Conservation (phyloP, 2,888 invertebrate species). For the Eupithecia abbreviata region DNA sequence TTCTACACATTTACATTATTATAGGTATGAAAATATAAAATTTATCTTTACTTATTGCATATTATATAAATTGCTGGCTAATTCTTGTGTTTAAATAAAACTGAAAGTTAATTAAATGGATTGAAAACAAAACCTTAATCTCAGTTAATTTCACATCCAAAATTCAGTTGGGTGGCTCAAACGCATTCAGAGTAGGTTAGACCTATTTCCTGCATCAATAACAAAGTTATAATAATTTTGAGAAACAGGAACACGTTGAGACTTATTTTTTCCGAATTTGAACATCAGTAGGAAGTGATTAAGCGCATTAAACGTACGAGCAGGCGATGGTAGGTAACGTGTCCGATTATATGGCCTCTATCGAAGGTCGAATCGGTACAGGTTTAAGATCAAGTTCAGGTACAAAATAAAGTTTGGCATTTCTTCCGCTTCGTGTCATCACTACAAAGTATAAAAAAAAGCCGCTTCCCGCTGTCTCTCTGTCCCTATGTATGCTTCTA, state of each 20-base stretch:
- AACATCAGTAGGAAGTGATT: slow-evolving; percentile 10
- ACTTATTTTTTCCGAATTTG: background rate
- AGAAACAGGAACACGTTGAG: background rate
- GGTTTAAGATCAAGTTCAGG: slow-evolving; percentile 37
- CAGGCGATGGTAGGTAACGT: slow-evolving; percentile 3
- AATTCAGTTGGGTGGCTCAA: background rate
- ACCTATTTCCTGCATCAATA: background rate
- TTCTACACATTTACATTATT: background rate
- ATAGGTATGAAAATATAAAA: background rate
- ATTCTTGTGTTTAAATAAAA: background rate
- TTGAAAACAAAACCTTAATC: too few species aligned
- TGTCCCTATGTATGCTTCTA: too few species aligned
- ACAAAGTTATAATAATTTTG: background rate
- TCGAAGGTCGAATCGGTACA: slow-evolving; percentile 13
- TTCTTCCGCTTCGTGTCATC: background rate
- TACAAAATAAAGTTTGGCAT: background rate
- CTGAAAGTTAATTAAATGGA: background rate
- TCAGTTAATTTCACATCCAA: too few species aligned
- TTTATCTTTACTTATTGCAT: background rate
- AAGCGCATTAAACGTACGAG: background rate
- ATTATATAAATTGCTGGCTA: background rate
- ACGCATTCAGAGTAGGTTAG: background rate
- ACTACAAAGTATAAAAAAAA: background rate
- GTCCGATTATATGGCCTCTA: slow-evolving; percentile 28
- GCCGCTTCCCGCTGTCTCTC: too few species aligned